Evolutionary conservation across 1,140 invertebrate species (phyloP), one percentile per base, ranked within the genome.

Genomic region (Halictus rubicundus): DNA sequence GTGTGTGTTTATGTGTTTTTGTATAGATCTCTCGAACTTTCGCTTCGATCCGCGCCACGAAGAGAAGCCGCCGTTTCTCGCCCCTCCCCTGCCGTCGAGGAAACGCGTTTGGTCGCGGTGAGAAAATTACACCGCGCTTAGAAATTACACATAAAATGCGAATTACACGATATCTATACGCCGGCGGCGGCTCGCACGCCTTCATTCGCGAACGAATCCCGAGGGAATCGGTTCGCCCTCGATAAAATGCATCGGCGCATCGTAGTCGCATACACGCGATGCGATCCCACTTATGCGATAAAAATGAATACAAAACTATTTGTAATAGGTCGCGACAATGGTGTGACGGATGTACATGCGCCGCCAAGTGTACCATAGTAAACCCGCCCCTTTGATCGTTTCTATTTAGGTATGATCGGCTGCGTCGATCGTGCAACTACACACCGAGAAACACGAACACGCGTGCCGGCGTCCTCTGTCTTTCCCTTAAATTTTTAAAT

Each of bases 291-390:
- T 69, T 81, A 81, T 54, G 74, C 78, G 49, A 78, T 86, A 84
- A 78, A 88, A 88, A 88, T 59, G 61, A 88, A 88, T 88, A 88
- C 77, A 88, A 88, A 88, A 88, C 84, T 88, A 88, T 68, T 72
- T 82, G 78, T 87, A 87, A 87, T 84, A 77, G 82, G 84, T 82
- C 74, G 66, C 82, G 78, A 75, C 60, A 82, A 68, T 32, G 54
- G 39, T 77, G 60, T 71, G 25, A 65, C 16, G 32, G 23, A 64
- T 73, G 64, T 69, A 64, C 78, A 65, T 72, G 63, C 64, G 72
- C 32, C 72, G 69, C 42, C 57, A 27, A 60, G 9, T 57, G 19
- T 57, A 57, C 21, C 54, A 7, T 52, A 14, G 19, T 52, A 52
- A 49, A 49, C 16, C 16, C 2, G 2, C 16, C 49, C 6, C 19